A percentile compares a stretch with the other conserved stretches of the same genome.
Conservation (phyloP, 64 coral and sea anemone species). For the Hydrozoanthus tunicans region DNA sequence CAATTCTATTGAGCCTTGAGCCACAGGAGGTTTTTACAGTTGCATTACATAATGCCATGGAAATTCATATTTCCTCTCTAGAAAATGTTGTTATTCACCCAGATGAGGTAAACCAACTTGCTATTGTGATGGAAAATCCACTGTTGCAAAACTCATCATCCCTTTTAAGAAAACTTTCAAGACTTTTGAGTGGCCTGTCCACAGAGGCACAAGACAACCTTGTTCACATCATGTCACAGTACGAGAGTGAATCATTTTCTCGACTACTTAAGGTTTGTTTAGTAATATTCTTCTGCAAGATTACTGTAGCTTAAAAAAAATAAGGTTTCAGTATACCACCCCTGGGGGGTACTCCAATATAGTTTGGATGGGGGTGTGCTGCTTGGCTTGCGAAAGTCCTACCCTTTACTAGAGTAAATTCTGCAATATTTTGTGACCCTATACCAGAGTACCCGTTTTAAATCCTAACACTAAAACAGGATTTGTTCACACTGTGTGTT, state of each 20-base stretch:
- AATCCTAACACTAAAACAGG: no score
- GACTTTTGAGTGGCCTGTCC: slow-evolving; percentile 67
- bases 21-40: slow-evolving; percentile 65
- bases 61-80: slow-evolving; percentile 86
- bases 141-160: slow-evolving; percentile 67
- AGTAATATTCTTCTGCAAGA: not conserved
- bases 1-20: slow-evolving; percentile 76
- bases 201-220: slow-evolving; percentile 53
- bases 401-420: no score
- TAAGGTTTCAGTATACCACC: no score
- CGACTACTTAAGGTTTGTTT: slow-evolving; percentile 70
- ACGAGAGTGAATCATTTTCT: slow-evolving; percentile 60
- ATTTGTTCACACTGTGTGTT: no score
- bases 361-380: no score
- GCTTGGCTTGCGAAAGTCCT: no score
- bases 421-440: no score
- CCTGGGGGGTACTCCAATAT: no score
- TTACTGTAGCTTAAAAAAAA: no score
- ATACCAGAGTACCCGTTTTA: no score
- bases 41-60: slow-evolving; percentile 81
- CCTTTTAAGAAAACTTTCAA: slow-evolving; percentile 73
- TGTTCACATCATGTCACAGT: slow-evolving; percentile 54
- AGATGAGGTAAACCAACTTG: slow-evolving; percentile 78
- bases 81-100: slow-evolving; percentile 55
- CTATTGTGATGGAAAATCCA: slow-evolving; percentile 90